Conservation (phyloP, 2,797 vertebrate genomes). For the Darevskia mixta region DNA sequence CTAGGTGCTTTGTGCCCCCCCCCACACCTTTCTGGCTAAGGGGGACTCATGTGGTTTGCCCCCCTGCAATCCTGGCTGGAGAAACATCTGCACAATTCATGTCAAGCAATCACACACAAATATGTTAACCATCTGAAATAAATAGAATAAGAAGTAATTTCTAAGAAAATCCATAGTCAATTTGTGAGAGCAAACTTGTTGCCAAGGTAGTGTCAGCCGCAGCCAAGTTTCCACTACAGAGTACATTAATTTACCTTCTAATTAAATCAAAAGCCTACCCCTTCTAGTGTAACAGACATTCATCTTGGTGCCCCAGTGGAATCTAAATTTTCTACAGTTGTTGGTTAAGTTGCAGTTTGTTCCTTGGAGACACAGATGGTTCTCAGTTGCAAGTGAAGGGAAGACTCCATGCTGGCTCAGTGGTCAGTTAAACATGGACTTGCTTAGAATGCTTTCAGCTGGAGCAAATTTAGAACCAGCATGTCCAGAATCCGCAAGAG, state of each 20-base stretch:
- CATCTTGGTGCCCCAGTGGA: conserved; percentile 15
- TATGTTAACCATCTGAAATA: conserved; percentile 24
- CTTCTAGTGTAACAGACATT: conserved; percentile 33
- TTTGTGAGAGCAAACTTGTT: conserved; percentile 22
- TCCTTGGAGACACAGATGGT: conserved; percentile 16
- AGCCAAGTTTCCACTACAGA: conserved; percentile 30
- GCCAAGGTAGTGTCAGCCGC: conserved; percentile 21
- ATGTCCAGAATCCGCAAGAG: neutral
- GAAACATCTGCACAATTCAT: conserved; percentile 38
- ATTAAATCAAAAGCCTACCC: conserved; percentile 42
- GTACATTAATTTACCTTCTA: conserved; percentile 32
- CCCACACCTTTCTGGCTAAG: neutral
- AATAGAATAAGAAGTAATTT: conserved; percentile 30
- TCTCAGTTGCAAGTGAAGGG: conserved; percentile 15
- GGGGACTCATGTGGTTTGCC: neutral
- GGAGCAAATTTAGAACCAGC: neutral
- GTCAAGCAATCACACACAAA: conserved; percentile 9
- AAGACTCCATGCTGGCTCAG: conserved; percentile 14
- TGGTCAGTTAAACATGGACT: neutral
- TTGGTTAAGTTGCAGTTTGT: conserved; percentile 25
- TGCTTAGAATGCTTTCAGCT: neutral
- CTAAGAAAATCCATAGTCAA: conserved; percentile 37
- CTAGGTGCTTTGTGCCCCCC: neutral
- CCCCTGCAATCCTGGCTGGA: neutral
- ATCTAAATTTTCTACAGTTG: conserved; percentile 38